Evolutionary conservation across 2,113 vertebrate genomes (phyloP), one percentile per base, ranked within the genome.

Genomic region (Ochotona princeps): DNA sequence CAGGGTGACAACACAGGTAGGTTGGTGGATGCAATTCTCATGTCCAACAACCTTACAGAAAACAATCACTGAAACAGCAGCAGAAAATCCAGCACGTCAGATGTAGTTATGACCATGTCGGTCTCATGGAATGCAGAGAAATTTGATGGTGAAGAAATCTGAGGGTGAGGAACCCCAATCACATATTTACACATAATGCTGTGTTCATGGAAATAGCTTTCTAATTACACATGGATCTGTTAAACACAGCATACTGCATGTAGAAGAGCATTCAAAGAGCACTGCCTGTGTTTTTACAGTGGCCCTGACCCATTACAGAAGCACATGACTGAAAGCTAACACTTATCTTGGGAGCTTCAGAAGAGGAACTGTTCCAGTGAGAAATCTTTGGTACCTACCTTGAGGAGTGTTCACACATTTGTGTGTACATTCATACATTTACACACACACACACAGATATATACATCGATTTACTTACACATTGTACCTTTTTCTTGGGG

Each of bases 321-420:
- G 61, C 82, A 32, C n/a, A 60, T 44, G 11, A 83, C 35, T 23
- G 8, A 32, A 30, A 60, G 47, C 49, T 57, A 84, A 14, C 54
- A 63, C 13, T 57, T 60, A 63, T 21, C 47, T 90, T 70, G 83
- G 70, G 63, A 88, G 9, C 57, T 93, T 95, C 83, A 80, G 30
- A 80, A 70, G 81, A 63, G 32, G 87, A 74, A 66, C 8, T 51
- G 21, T 84, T 88, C 32, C 60, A 20, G 15, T n/a, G 6, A 26
- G 32, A 44, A 89, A 73, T 17, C 28, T 79, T 35, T 72, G n/a
- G 26, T 15, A 80, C 38, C 38, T 44, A 44, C 38, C 38, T 44
- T 44, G 38, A 17, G 2, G 57, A n/a, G 47, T 1, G 18, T 49
- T 28, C 44, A 38, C 26, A 18, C 44, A 23, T 73, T 23, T 66